Conservation (phyloP, 1,140 invertebrate genomes). For the Formica exsecta region DNA sequence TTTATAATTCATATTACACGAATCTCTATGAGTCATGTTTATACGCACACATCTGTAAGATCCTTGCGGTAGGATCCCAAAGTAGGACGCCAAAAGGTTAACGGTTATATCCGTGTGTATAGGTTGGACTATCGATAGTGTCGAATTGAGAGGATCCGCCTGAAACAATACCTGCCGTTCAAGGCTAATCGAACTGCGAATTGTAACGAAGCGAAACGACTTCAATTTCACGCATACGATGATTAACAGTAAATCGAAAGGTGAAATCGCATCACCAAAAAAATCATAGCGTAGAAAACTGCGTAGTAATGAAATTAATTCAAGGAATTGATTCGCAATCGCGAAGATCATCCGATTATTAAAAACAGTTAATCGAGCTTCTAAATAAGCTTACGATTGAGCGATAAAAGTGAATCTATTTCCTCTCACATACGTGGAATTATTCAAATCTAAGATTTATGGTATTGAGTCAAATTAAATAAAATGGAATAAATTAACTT, state of each 20-base stretch:
- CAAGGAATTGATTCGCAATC: conserved; percentile 44
- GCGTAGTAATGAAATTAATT: conserved; percentile 12
- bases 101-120: conserved; percentile 74
- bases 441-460: no score
- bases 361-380: conserved; percentile 19
- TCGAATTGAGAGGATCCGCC: conserved; percentile 40
- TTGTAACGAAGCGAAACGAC: conserved; percentile 37
- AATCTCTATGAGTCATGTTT: conserved; percentile 74
- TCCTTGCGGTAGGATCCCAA: conserved; percentile 24
- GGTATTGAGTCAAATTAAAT: no score
- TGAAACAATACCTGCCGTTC: conserved; percentile 67
- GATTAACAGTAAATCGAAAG: conserved; percentile 62
- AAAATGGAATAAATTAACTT: neutral
- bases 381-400: neutral
- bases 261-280: conserved; percentile 64
- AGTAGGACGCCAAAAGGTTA: conserved; percentile 77
- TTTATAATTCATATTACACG: conserved; percentile 76
- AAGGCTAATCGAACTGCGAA: conserved; percentile 66
- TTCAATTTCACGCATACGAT: conserved; percentile 41
- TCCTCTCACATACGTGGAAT: neutral
- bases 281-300: conserved; percentile 67
- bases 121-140: conserved; percentile 39
- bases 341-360: conserved; percentile 23
- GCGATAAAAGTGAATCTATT: neutral
- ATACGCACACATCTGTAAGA: conserved; percentile 51